phyloP scores from a whole-genome alignment of 2,113 vertebrate genomes.

The Pelvicachromis taeniatus region DNA sequence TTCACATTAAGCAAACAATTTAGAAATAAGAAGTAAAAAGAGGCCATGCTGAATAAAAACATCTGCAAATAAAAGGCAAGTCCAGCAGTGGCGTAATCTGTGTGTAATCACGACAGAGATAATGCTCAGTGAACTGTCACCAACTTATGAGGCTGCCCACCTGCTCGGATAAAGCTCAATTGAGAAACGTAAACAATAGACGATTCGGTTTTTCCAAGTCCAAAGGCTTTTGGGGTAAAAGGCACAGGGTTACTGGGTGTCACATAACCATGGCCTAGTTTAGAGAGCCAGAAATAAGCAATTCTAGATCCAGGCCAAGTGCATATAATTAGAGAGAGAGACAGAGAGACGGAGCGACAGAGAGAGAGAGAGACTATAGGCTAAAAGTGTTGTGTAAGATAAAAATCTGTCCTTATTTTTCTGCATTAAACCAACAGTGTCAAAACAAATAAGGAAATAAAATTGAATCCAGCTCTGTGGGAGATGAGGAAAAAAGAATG shows the following conservation, averaged over 20 bases:
- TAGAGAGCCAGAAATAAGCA: slow-evolving; percentile 19
- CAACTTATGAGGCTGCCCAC: background rate
- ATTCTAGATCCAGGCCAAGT: slow-evolving; percentile 27
- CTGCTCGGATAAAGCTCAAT: background rate
- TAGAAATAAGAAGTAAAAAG: background rate
- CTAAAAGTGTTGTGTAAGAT: background rate
- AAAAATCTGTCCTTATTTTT: background rate
- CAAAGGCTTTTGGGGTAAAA: slow-evolving; percentile 1
- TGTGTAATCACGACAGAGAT: background rate
- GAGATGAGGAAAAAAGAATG: background rate
- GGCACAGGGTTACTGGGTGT: slow-evolving; percentile 7
- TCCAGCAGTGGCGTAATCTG: slow-evolving; percentile 29
- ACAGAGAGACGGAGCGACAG: fast-evolving
- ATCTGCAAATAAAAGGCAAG: slow-evolving; percentile 21
- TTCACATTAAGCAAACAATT: background rate
- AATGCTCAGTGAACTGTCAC: background rate
- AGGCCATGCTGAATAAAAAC: background rate
- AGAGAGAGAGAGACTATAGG: background rate
- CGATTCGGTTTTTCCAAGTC: background rate
- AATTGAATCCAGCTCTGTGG: background rate
- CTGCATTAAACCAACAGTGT: background rate
- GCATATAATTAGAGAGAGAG: slow-evolving; percentile 3
- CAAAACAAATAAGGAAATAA: background rate
- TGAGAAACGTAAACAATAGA: background rate
- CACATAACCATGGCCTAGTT: slow-evolving; percentile 27